These are phyloP conservation scores for Harlomillsia oculata DNA, from an alignment of 1,140 invertebrate genomes.

Conservation along the genomic window DNA sequence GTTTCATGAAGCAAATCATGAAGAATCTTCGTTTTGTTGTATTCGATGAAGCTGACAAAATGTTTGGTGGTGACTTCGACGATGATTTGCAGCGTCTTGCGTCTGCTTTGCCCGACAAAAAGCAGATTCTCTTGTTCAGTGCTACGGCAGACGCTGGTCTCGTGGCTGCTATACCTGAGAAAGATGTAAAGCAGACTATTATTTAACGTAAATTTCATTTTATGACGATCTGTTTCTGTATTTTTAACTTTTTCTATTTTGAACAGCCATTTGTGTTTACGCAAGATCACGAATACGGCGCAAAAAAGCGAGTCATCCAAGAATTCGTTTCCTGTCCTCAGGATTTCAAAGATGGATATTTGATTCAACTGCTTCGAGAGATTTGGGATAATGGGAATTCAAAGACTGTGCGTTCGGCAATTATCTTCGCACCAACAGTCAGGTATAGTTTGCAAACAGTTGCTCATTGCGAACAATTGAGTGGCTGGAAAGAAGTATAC, in stretches of 20 bases:
- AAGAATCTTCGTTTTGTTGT: conserved; percentile 75
- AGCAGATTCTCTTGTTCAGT: conserved; percentile 84
- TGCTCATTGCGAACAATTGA: neutral
- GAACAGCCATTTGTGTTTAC: conserved; percentile 49
- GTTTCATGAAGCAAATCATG: conserved; percentile 59
- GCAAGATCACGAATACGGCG: no score
- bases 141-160: conserved; percentile 74
- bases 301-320: no score
- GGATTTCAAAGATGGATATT: conserved; percentile 84
- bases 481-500: neutral
- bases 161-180: conserved; percentile 31
- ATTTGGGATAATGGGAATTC: conserved; percentile 53
- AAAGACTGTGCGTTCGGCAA: conserved; percentile 58
- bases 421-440: conserved; percentile 90
- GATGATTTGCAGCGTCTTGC: conserved; percentile 73
- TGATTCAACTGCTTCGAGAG: conserved; percentile 75
- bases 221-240: no score
- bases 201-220: neutral
- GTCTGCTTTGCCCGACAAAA: conserved; percentile 61
- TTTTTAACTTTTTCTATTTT: conserved; percentile 22
- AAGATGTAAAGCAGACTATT: neutral
- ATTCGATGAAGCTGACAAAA: conserved; percentile 83
- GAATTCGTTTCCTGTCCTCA: conserved; percentile 78
- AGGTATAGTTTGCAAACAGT: no score
- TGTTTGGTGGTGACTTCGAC: conserved; percentile 71